Evolutionary conservation across 1,140 invertebrate genomes (phyloP), one percentile per base, ranked within the genome.

Genomic region (Venustaconcha ellipsiformis): DNA sequence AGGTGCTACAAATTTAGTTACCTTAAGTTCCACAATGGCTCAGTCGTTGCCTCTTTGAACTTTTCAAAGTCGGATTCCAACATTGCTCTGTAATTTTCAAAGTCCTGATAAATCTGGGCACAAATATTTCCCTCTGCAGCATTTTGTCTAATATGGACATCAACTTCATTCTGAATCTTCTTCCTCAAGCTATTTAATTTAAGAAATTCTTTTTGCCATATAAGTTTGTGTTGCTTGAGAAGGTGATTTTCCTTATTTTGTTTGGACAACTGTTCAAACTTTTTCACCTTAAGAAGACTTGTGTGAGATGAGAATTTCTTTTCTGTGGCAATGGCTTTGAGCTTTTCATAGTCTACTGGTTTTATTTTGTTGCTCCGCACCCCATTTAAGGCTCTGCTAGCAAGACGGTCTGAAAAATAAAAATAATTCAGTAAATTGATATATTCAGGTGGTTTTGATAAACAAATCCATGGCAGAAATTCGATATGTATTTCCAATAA

Each of bases 161-260:
- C 87, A 37, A 87, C 76, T 20, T 87, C 85, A 12, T 79, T 66
- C 70, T 88, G 83, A 14, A 80, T 73, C 65, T 84, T 76, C 58
- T 82, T 84, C 17, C 85, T 73, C 14, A 83, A 59, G 74, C 84
- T 83, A 58, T 86, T 86, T 26, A 87, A 72, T 30, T 80, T 64
- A 4, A 87, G 77, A 67, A 86, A 86, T 65, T 89, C 88, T 62
- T 88, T 88, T 55, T 87, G 82, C 87, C 86, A 89, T 2, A 87
- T 77, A 14, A 85, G 74, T 70, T 87, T 83, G 67, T 89, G 87
- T 70, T 89, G 87, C 68, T 88, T 84, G 14, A 83, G 63, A 20
- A 86, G 55, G 70, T 80, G 79, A 58, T 86, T 87, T 77, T 88
- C 87, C 78, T 86, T 88, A 37, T 81, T 86, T 55, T 87, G 83